These are phyloP conservation scores for Ctenochaetus hawaiiensis DNA, from an alignment of 2,797 vertebrate species.

Conservation along the genomic window DNA sequence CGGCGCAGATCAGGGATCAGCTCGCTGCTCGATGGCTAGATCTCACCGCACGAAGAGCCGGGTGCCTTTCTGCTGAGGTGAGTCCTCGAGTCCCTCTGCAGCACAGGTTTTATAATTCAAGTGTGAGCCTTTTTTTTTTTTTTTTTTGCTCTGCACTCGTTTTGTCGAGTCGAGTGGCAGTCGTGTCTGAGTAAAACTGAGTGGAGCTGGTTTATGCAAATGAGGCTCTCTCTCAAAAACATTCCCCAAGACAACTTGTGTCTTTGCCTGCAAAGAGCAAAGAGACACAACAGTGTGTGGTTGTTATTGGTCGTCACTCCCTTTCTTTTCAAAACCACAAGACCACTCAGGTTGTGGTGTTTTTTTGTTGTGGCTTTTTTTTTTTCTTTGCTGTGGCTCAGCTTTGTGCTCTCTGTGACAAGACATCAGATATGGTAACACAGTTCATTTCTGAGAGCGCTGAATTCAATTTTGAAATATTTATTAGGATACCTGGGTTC, in stretches of 20 bases:
- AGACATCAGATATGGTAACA: slow-evolving; percentile 38
- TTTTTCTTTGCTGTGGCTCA: slow-evolving; percentile 22
- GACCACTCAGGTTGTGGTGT: neutral
- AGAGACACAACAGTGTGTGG: slow-evolving; percentile 15
- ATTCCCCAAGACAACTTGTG: slow-evolving; percentile 21
- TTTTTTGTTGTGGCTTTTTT: slow-evolving; percentile 11
- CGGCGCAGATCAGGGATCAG: slow-evolving; percentile 65
- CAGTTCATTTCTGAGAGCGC: slow-evolving; percentile 53
- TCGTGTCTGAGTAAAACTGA: slow-evolving; percentile 70
- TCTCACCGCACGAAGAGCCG: slow-evolving; percentile 73
- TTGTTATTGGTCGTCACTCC: slow-evolving; percentile 7
- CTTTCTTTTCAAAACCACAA: slow-evolving; percentile 11
- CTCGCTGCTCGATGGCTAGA: slow-evolving; percentile 82
- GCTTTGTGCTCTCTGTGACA: slow-evolving; percentile 28
- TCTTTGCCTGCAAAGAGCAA: slow-evolving; percentile 11
- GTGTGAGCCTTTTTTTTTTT: slow-evolving; percentile 2
- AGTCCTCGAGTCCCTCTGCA: slow-evolving; percentile 41
- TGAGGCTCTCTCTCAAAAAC: slow-evolving; percentile 29
- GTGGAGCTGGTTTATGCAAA: slow-evolving; percentile 61
- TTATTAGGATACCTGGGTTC: slow-evolving; percentile 74
- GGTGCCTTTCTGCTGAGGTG: slow-evolving; percentile 85
- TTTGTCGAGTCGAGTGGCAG: slow-evolving; percentile 66
- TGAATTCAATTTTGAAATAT: slow-evolving; percentile 75
- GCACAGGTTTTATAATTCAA: slow-evolving; percentile 46
- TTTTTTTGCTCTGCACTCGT: slow-evolving; percentile 35